Conservation (phyloP, 2,888 invertebrate species). For the Carpatolechia fugitivella region DNA sequence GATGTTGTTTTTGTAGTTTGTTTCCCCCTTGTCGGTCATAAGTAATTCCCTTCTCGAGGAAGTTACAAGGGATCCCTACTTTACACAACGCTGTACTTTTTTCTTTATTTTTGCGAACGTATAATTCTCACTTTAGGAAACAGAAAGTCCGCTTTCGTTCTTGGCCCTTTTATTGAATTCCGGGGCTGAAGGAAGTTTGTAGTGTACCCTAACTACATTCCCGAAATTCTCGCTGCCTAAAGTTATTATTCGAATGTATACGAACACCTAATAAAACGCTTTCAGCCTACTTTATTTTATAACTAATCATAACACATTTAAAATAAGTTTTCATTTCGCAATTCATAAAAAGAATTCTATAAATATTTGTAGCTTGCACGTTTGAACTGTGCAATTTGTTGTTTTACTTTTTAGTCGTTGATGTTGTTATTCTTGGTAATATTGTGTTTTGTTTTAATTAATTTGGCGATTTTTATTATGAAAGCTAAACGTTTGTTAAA, state of each 20-base stretch:
- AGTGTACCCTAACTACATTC: slow-evolving; percentile 55
- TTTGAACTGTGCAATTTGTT: too few species aligned
- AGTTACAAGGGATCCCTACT: slow-evolving; percentile 61
- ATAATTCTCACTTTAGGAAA: slow-evolving; percentile 68
- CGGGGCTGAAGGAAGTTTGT: slow-evolving; percentile 54
- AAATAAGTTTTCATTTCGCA: too few species aligned
- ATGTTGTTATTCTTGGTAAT: too few species aligned
- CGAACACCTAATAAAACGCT: background rate
- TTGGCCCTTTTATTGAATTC: slow-evolving; percentile 71
- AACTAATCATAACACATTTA: too few species aligned
- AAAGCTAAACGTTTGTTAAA: too few species aligned
- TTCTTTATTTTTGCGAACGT: slow-evolving; percentile 55
- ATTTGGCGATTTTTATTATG: too few species aligned
- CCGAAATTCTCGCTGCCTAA: slow-evolving; percentile 48
- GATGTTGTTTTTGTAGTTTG: slow-evolving; percentile 62
- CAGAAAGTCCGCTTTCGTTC: slow-evolving; percentile 52
- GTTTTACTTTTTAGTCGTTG: too few species aligned
- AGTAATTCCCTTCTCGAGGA: slow-evolving; percentile 63
- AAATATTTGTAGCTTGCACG: too few species aligned
- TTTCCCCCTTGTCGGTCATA: slow-evolving; percentile 63
- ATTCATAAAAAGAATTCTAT: too few species aligned
- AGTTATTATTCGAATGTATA: slow-evolving; percentile 42
- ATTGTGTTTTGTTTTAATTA: too few species aligned
- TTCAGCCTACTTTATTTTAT: background rate
- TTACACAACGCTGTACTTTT: slow-evolving; percentile 52